Evolutionary conservation across 1,140 invertebrate species (phyloP).

Genomic region (Chlorops oryzae): DNA sequence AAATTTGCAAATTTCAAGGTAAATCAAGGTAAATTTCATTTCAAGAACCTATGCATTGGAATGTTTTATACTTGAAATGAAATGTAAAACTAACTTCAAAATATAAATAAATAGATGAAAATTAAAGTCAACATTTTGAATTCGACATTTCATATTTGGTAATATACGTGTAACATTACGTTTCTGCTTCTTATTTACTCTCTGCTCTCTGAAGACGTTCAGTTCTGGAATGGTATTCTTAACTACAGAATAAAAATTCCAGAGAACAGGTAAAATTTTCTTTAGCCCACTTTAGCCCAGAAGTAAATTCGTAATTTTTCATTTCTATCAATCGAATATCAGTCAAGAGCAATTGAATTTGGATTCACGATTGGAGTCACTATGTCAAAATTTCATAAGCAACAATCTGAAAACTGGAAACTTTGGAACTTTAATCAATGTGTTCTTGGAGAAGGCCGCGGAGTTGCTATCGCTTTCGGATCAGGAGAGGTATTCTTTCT

Average conservation of each 20-base stretch:
- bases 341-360: constrained; percentile 74
- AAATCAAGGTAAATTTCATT: too few species aligned
- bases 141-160: too few species aligned
- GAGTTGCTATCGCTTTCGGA: constrained; percentile 76
- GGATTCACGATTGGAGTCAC: constrained; percentile 67
- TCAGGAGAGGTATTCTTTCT: constrained; percentile 63
- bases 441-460: constrained; percentile 70
- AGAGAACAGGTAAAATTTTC: constrained; percentile 56
- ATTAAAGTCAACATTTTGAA: too few species aligned
- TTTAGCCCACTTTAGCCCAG: constrained; percentile 3
- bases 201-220: constrained; percentile 73
- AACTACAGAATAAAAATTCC: constrained; percentile 84
- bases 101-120: too few species aligned
- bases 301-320: constrained; percentile 5
- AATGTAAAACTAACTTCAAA: too few species aligned
- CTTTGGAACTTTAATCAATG: constrained; percentile 75
- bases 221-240: constrained; percentile 89
- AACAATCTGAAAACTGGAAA: constrained; percentile 85
- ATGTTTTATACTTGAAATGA: too few species aligned
- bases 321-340: constrained; percentile 24
- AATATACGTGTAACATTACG: too few species aligned
- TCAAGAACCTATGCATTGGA: too few species aligned
- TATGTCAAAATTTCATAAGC: constrained; percentile 64
- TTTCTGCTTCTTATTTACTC: too few species aligned
- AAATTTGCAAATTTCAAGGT: too few species aligned